These are phyloP conservation scores for Teinopalpus imperialis DNA, from an alignment of 2,888 invertebrate genomes.

Conservation along the genomic window DNA sequence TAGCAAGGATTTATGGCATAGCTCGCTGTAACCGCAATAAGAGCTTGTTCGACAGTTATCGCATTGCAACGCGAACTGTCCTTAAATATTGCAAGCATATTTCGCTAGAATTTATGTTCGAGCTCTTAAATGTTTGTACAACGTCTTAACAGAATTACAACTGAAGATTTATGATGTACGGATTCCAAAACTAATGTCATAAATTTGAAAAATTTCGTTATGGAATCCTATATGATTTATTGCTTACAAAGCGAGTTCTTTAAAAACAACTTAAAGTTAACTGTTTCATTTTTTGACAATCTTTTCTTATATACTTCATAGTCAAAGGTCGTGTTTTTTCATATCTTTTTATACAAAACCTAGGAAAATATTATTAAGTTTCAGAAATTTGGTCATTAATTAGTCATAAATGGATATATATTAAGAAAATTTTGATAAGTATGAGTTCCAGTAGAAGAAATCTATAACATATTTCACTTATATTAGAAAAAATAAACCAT, in stretches of 20 bases:
- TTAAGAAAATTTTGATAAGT: too few relatives aligned
- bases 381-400: too few relatives aligned
- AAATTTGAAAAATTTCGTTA: constrained; percentile 25
- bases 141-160: constrained; percentile 31
- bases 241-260: neutral
- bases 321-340: too few relatives aligned
- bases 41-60: constrained; percentile 72
- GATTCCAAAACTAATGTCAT: constrained; percentile 26
- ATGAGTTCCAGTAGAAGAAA: too few relatives aligned
- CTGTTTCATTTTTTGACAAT: neutral
- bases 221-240: constrained; percentile 22
- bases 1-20: constrained; percentile 65
- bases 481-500: too few relatives aligned
- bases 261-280: neutral
- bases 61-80: constrained; percentile 49
- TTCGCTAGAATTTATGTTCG: constrained; percentile 34
- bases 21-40: constrained; percentile 53
- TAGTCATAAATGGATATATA: too few relatives aligned
- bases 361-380: too few relatives aligned
- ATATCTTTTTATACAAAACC: too few relatives aligned
- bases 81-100: constrained; percentile 53
- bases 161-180: constrained; percentile 30
- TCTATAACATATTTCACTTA: too few relatives aligned
- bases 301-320: too few relatives aligned
- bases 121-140: constrained; percentile 28